Evolutionary conservation across 1,140 invertebrate genomes (phyloP), one percentile per base, ranked within the genome.

Genomic region (Zaprionus ornatus): DNA sequence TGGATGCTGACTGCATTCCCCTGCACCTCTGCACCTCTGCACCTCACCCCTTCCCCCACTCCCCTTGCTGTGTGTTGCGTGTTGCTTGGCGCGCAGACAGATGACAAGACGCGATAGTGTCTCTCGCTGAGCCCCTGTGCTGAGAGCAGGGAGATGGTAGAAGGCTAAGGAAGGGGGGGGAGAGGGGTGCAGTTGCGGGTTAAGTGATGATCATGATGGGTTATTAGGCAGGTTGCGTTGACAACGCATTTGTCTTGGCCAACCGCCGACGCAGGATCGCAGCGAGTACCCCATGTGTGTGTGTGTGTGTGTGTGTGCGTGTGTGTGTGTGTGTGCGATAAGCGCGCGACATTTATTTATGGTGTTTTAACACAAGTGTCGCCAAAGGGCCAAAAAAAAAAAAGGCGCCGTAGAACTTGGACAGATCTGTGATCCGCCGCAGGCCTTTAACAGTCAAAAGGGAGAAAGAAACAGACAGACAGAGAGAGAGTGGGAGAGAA

Each of bases 121-220:
- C 84, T 57, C 55, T 60, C 69, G 68, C 73, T 61, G 73, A 75
- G 74, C 74, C 71, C 72, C 67, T 76, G 74, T 76, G 64, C 74
- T 66, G 67, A 23, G 21, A 48, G 21, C n/a, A 25, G 25, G 29
- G 27, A n/a, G 42, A 35, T 13, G 15, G 23, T 3, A 6, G 45
- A 15, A 45, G 48, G 6, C 1, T 4, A 15, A 25, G 50, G 15
- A 12, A 17, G 4, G 13, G 23, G 17, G 19, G 40, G 17, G 50
- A n/a, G 12, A 17, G 4, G 13, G 23, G 17, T 15, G 40, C 27
- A 62, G 37, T 48, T 42, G 50, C 60, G 76, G 67, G 74, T 74
- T 90, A 90, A 90, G 85, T 90, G 85, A 90, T 90, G 85, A 90
- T 90, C 85, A 90, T 90, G 85, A 90, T 90, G 85, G 85, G 85